These are phyloP conservation scores for Nysson spinosus DNA, from an alignment of 2,888 invertebrate species.

Conservation along the genomic window DNA sequence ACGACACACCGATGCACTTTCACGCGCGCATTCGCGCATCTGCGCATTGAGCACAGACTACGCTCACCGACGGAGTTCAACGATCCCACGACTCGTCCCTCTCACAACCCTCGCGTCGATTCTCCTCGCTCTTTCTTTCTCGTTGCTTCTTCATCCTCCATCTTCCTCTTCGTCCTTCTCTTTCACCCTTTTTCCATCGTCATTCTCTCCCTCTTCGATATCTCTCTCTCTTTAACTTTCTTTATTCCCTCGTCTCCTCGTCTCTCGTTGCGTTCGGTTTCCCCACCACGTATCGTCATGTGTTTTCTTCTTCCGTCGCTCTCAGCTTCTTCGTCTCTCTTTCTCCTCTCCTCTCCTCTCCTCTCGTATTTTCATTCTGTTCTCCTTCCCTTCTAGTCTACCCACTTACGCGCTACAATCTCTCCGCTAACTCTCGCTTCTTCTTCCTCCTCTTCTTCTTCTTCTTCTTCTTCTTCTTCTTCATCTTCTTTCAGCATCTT, in stretches of 20 bases:
- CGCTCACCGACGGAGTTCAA: slow-evolving; percentile 67
- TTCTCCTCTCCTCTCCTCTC: background rate
- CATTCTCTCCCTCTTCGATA: slow-evolving; percentile 4
- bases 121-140: slow-evolving; percentile 20
- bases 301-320: slow-evolving; percentile 12
- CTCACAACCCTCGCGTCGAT: slow-evolving; percentile 33
- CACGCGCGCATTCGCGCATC: slow-evolving; percentile 44
- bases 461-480: background rate
- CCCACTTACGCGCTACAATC: slow-evolving; percentile 3
- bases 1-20: slow-evolving; percentile 37
- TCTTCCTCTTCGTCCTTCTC: background rate
- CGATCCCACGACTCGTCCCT: slow-evolving; percentile 59
- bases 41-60: slow-evolving; percentile 59
- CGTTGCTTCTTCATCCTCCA: slow-evolving; percentile 4
- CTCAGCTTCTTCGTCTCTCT: slow-evolving; percentile 14
- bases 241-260: slow-evolving; percentile 6
- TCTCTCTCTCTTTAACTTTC: slow-evolving; percentile 10
- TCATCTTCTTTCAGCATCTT: slow-evolving; percentile 24
- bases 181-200: background rate
- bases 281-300: too few species aligned
- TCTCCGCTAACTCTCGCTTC: background rate
- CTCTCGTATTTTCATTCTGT: slow-evolving; percentile 7
- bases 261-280: too few species aligned
- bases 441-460: background rate
- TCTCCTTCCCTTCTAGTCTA: slow-evolving; percentile 10